Conservation (phyloP, 64 coral and sea anemone species). For the Pocillopora verrucosa region DNA sequence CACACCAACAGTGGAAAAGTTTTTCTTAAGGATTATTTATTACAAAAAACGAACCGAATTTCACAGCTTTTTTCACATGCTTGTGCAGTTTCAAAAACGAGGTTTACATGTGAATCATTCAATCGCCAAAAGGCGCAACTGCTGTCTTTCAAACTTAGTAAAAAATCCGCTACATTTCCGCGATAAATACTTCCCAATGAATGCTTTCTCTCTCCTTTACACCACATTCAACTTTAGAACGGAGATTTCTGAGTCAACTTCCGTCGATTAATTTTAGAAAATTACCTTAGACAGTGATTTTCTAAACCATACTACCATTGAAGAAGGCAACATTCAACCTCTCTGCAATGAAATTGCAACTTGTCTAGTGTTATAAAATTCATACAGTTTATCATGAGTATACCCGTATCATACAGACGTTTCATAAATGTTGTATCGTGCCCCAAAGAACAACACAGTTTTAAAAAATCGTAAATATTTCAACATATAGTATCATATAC, state of each 20-base stretch:
- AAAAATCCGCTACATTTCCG: conserved; percentile 17
- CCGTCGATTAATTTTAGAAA: neutral
- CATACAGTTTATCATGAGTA: neutral
- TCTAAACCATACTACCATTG: neutral
- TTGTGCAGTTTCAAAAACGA: neutral
- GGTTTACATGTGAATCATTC: conserved; percentile 31
- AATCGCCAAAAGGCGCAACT: neutral
- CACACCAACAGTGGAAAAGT: neutral
- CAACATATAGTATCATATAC: conserved; percentile 3
- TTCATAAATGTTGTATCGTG: neutral
- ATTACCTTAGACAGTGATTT: neutral
- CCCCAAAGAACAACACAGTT: neutral
- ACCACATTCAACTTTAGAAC: neutral
- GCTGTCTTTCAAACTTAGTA: neutral
- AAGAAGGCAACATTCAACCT: neutral
- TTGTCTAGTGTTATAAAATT: neutral
- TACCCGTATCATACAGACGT: conserved; percentile 39
- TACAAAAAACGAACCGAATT: neutral
- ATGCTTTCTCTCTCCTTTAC: neutral
- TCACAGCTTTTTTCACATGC: neutral
- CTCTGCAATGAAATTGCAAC: neutral
- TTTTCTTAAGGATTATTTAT: conserved; percentile 19
- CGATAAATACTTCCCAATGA: neutral
- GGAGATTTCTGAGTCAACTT: neutral
- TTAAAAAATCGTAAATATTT: neutral